Conservation (phyloP, 2,888 invertebrate species). For the Caenorhabditis doughertyi region DNA sequence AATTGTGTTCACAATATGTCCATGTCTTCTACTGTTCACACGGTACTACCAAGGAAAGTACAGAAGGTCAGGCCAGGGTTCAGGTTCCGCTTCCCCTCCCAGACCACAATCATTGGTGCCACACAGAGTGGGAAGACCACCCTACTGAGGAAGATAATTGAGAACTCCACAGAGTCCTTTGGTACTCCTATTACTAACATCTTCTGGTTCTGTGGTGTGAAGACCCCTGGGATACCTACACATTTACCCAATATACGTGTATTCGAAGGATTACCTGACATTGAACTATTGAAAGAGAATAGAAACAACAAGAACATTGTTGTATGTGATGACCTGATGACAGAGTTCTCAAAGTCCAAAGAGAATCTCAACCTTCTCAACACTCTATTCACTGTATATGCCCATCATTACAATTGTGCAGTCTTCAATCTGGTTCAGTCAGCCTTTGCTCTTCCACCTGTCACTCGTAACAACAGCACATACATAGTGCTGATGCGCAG, state of each 20-base stretch:
- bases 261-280: conserved; percentile 13
- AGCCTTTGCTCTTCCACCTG: too few species aligned
- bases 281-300: conserved; percentile 22
- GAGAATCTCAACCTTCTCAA: not conserved
- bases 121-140: conserved; percentile 23
- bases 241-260: not conserved
- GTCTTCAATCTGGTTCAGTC: too few species aligned
- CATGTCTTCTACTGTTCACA: not conserved
- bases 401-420: too few species aligned
- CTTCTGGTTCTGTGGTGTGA: conserved; percentile 29
- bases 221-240: conserved; percentile 13
- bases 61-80: not conserved
- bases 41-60: not conserved
- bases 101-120: conserved; percentile 10
- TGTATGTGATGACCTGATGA: conserved; percentile 31
- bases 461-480: too few species aligned
- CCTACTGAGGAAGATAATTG: conserved; percentile 10
- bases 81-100: conserved; percentile 10
- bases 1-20: not conserved
- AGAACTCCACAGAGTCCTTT: not conserved
- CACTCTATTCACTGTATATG: conserved; percentile 21
- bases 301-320: conserved; percentile 1
- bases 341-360: not conserved
- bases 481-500: conserved; percentile 18
- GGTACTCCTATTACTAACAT: conserved; percentile 13